Conservation (phyloP, 2,888 invertebrate genomes). For the Ectobius pallidus region DNA sequence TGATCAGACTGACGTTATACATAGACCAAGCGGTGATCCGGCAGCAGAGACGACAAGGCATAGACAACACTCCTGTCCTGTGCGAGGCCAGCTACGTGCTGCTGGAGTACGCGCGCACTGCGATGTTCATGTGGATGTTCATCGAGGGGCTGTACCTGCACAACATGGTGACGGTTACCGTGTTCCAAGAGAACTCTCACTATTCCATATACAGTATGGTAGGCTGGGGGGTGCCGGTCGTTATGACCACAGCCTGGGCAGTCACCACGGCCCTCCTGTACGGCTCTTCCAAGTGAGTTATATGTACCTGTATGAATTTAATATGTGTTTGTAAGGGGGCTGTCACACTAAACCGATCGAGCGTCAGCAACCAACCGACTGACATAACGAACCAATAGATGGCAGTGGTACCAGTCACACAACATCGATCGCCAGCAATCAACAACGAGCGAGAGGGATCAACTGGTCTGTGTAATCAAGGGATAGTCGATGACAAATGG, state of each 20-base stretch:
- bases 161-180: constrained; percentile 78
- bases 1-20: constrained; percentile 74
- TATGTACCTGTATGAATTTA: not conserved
- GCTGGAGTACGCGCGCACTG: constrained; percentile 86
- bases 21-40: constrained; percentile 71
- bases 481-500: too few relatives aligned
- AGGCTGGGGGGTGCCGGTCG: constrained; percentile 77
- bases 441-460: too few relatives aligned
- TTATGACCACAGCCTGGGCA: constrained; percentile 74
- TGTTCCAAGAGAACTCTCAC: constrained; percentile 69
- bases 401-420: too few relatives aligned
- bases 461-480: too few relatives aligned
- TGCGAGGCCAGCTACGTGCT: constrained; percentile 81
- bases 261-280: constrained; percentile 62
- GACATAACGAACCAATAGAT: not conserved
- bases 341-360: too few relatives aligned
- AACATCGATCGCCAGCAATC: too few relatives aligned
- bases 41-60: constrained; percentile 54
- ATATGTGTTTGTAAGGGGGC: not conserved
- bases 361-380: too few relatives aligned
- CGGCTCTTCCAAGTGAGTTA: constrained; percentile 56
- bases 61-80: constrained; percentile 73
- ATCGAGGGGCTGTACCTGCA: constrained; percentile 91
- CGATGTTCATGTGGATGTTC: constrained; percentile 97
- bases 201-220: constrained; percentile 67